Evolutionary conservation across 2,113 vertebrate genomes (phyloP).

Genomic region (Gallinago media): DNA sequence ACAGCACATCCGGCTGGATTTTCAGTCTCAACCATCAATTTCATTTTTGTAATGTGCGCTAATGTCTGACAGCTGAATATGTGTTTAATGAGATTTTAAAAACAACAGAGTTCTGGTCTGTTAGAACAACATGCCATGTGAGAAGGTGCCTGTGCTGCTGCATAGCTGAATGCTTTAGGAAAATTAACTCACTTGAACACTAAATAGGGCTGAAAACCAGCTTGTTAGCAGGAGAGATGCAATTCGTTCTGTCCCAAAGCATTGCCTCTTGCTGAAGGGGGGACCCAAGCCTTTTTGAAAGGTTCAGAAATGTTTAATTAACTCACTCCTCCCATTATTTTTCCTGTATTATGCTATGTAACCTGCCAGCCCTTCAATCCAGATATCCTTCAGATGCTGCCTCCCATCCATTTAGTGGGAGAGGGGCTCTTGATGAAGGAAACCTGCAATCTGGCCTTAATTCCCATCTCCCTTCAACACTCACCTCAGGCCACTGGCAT

Average conservation of each 20-base stretch:
- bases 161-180: neutral
- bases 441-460: neutral
- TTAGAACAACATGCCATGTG: neutral
- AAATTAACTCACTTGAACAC: neutral
- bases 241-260: neutral
- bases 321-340: neutral
- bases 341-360: neutral
- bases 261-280: neutral
- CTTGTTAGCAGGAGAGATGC: neutral
- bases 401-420: neutral
- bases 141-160: conserved; percentile 1
- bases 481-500: neutral
- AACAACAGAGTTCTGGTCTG: neutral
- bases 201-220: conserved; percentile 1
- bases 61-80: conserved; percentile 9
- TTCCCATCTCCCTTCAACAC: neutral
- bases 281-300: neutral
- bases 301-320: neutral
- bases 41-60: neutral
- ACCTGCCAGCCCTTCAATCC: neutral
- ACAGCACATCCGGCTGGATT: neutral
- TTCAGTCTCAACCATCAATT: neutral
- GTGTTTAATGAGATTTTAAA: conserved; percentile 26
- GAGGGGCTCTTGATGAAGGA: neutral
- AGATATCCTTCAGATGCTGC: neutral